Conservation (phyloP, 2,113 vertebrate genomes). For the Oryzias javanicus region DNA sequence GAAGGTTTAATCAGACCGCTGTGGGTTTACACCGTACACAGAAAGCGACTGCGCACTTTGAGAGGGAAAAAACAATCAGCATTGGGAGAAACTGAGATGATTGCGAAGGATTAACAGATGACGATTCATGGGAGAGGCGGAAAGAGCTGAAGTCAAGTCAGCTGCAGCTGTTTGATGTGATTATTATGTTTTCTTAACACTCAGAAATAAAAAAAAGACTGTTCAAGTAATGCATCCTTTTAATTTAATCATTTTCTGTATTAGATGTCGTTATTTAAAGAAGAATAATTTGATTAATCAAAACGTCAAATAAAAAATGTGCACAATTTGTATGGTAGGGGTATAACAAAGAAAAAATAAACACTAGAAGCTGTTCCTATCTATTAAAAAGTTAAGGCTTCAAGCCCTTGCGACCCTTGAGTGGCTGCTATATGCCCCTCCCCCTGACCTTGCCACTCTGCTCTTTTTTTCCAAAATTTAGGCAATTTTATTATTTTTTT, state of each 20-base stretch:
- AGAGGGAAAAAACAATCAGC: conserved; percentile 44
- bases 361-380: too few relatives aligned
- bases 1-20: conserved; percentile 18
- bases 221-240: not conserved
- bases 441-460: too few relatives aligned
- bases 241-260: not conserved
- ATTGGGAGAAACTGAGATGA: conserved; percentile 48
- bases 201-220: conserved; percentile 3
- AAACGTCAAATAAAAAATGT: too few relatives aligned
- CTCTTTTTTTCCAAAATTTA: too few relatives aligned
- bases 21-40: conserved; percentile 16
- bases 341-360: too few relatives aligned
- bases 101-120: conserved; percentile 53
- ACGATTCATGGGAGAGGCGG: conserved; percentile 25
- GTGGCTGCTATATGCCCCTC: too few relatives aligned
- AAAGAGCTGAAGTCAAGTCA: conserved; percentile 46
- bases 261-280: too few relatives aligned
- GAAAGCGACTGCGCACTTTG: conserved; percentile 27
- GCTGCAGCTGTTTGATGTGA: conserved; percentile 51
- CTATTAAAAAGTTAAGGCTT: too few relatives aligned
- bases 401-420: too few relatives aligned
- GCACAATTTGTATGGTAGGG: too few relatives aligned
- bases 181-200: conserved; percentile 52
- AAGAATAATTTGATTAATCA: too few relatives aligned
- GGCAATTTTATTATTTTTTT: too few relatives aligned